Percentiles rank a stretch among this genome's conserved stretches.
Conservation (phyloP, 2,888 invertebrate species). For the Stenodema calcarata region DNA sequence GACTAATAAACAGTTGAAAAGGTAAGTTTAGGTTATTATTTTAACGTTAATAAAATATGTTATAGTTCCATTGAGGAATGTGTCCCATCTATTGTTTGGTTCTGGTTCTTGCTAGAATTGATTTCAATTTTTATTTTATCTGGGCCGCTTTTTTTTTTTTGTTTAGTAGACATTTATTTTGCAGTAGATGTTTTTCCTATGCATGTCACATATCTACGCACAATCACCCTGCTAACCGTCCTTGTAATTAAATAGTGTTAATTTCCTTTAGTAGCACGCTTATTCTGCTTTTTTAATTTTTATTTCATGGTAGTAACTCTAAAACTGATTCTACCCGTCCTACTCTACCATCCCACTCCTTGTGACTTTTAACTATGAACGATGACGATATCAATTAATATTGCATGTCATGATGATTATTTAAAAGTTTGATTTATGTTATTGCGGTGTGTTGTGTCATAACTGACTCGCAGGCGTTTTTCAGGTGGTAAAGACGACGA, state of each 20-base stretch:
- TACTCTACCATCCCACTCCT: not conserved
- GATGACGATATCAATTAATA: not conserved
- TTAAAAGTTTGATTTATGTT: not conserved
- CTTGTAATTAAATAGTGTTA: not conserved
- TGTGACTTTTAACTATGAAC: not conserved
- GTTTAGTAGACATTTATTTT: slow-evolving; percentile 35
- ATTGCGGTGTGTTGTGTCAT: not conserved
- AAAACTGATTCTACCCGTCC: not conserved
- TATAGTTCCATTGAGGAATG: slow-evolving; percentile 58
- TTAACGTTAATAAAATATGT: slow-evolving; percentile 49
- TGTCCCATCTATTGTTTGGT: slow-evolving; percentile 59
- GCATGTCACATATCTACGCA: slow-evolving; percentile 27
- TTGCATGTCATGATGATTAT: not conserved
- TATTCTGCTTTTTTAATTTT: not conserved
- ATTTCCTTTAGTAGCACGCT: not conserved
- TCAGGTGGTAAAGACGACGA: slow-evolving; percentile 41
- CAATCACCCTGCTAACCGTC: slow-evolving; percentile 19
- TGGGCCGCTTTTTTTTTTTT: slow-evolving; percentile 37
- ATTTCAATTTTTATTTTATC: slow-evolving; percentile 35
- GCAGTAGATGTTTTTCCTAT: slow-evolving; percentile 34
- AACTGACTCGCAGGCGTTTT: not conserved
- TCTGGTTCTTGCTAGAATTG: slow-evolving; percentile 51
- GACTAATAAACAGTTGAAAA: slow-evolving; percentile 30
- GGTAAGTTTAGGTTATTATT: slow-evolving; percentile 53
- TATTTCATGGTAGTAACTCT: not conserved